Evolutionary conservation across 92 coral and sea anemone genomes (phyloP).

Genomic region (Porites lobata): DNA sequence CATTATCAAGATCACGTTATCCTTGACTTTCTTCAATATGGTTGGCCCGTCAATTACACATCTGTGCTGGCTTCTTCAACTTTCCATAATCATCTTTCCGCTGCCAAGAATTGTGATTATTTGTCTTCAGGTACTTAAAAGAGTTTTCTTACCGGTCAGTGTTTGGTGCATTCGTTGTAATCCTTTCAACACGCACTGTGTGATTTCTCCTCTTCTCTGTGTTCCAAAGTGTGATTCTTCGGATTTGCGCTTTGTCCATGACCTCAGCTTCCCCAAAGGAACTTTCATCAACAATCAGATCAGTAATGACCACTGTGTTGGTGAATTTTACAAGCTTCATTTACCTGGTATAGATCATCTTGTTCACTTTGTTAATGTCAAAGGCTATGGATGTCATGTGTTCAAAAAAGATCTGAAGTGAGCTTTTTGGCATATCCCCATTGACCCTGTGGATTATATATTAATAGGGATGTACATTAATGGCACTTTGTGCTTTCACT

Average conservation of each 20-base stretch:
- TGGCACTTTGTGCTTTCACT: background rate
- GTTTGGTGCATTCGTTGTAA: conserved; percentile 42
- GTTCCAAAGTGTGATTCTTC: conserved; percentile 60
- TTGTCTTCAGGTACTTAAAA: conserved; percentile 33
- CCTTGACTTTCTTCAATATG: conserved; percentile 57
- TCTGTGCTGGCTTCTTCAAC: conserved; percentile 21
- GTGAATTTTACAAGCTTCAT: conserved; percentile 38
- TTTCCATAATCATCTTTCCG: conserved; percentile 55
- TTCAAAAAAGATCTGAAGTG: conserved; percentile 54
- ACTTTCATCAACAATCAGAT: conserved; percentile 59
- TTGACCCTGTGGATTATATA: conserved; percentile 53
- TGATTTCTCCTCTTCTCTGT: conserved; percentile 64
- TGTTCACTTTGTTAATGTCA: conserved; percentile 46
- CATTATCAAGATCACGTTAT: conserved; percentile 54
- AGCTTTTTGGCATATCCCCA: conserved; percentile 50
- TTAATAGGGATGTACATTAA: conserved; percentile 19
- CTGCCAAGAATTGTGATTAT: conserved; percentile 34
- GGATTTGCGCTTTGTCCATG: conserved; percentile 57
- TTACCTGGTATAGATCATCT: conserved; percentile 56
- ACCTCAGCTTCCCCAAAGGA: conserved; percentile 51
- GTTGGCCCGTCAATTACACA: conserved; percentile 53
- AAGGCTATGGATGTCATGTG: conserved; percentile 59
- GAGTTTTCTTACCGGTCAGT: conserved; percentile 51
- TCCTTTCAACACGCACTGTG: conserved; percentile 57
- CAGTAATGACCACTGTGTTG: conserved; percentile 39